Conservation (phyloP, 2,113 vertebrate species). For the Hystrix brachyura region DNA sequence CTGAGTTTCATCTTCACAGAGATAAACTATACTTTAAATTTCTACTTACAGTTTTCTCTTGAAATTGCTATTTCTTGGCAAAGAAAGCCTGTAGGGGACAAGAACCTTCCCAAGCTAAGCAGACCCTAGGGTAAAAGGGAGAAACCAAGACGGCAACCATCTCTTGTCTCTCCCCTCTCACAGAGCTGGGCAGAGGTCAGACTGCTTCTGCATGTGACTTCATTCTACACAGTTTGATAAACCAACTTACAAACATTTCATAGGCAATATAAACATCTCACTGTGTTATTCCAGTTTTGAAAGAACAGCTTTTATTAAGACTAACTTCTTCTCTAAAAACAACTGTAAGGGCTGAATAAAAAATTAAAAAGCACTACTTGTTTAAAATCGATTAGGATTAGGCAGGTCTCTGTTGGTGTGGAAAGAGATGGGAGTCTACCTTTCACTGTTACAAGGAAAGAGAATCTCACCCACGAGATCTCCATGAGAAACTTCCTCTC, state of each 20-base stretch:
- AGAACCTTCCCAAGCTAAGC: not conserved
- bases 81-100: not conserved
- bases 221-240: not conserved
- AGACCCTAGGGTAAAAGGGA: not conserved
- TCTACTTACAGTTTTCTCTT: constrained; percentile 12
- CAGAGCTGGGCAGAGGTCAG: not conserved
- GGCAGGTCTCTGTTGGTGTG: not conserved
- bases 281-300: not conserved
- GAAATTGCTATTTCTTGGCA: not conserved
- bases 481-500: not conserved
- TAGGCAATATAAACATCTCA: not conserved
- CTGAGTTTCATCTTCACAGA: constrained; percentile 52
- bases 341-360: not conserved
- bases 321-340: not conserved
- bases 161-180: not conserved
- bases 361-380: not conserved
- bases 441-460: not conserved
- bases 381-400: constrained; percentile 23
- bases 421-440: not conserved
- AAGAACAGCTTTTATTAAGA: constrained; percentile 35
- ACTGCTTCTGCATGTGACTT: not conserved
- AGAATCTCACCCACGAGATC: not conserved
- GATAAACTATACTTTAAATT: constrained; percentile 51
- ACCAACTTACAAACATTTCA: not conserved
- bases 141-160: not conserved